Conservation (phyloP, 2,797 vertebrate genomes). For the Eulemur coronatus region DNA sequence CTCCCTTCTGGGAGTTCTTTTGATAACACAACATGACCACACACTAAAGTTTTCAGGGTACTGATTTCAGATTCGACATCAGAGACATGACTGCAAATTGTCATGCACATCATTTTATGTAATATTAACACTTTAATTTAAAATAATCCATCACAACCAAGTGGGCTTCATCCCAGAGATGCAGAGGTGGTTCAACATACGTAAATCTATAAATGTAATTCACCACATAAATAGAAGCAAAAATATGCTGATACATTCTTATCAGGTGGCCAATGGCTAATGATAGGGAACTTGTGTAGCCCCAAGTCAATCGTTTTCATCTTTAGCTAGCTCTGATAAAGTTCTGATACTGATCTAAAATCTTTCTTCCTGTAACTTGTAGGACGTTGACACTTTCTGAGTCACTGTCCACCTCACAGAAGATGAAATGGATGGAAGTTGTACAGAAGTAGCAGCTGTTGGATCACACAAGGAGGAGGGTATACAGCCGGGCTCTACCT, state of each 20-base stretch:
- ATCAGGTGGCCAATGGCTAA: neutral
- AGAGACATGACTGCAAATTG: neutral
- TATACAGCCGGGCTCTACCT: neutral
- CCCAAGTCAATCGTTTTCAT: neutral
- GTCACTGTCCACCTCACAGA: neutral
- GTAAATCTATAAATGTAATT: too few relatives aligned
- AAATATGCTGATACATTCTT: neutral
- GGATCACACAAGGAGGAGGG: neutral
- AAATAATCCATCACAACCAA: too few relatives aligned
- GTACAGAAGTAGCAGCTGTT: neutral
- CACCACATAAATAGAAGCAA: too few relatives aligned
- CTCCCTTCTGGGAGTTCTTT: slow-evolving; percentile 12
- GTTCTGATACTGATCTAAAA: neutral
- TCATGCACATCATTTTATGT: neutral
- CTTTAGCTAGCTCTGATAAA: neutral
- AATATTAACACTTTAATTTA: neutral
- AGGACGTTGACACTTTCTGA: neutral
- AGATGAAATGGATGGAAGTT: neutral
- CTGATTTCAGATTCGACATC: neutral
- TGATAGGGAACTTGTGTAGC: neutral
- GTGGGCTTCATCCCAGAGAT: too few relatives aligned
- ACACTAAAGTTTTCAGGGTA: neutral
- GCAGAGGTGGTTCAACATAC: too few relatives aligned
- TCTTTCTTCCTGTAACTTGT: neutral
- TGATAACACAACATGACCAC: neutral